phyloP scores from a whole-genome alignment of 2,113 vertebrate species.

The Actinemys pallida region DNA sequence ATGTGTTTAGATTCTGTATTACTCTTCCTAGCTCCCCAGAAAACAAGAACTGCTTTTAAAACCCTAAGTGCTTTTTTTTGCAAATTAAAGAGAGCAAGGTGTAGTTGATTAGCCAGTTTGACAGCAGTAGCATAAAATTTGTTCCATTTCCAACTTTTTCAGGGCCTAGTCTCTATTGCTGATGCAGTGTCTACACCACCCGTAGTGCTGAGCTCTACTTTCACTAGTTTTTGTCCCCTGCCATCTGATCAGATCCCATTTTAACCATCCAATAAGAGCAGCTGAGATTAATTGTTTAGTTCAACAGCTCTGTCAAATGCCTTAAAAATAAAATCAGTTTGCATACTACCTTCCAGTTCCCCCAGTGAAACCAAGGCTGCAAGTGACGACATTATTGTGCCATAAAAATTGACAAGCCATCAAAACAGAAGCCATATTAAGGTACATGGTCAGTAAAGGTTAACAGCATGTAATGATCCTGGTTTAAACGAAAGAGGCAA shows the following conservation, averaged over 20 bases:
- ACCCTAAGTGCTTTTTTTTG: neutral
- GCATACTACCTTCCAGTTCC: neutral
- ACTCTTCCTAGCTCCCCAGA: neutral
- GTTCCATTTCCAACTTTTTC: conserved; percentile 13
- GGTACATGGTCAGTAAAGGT: neutral
- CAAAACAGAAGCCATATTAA: conserved; percentile 29
- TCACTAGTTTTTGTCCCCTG: neutral
- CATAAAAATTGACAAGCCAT: conserved; percentile 38
- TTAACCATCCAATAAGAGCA: conserved; percentile 9
- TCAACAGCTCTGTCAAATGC: conserved; percentile 7
- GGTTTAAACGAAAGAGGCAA: neutral
- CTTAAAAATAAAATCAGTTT: neutral
- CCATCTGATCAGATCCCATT: neutral
- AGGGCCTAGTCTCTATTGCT: neutral
- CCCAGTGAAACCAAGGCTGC: neutral
- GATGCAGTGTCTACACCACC: neutral
- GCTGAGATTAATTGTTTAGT: conserved; percentile 19
- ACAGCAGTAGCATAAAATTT: neutral
- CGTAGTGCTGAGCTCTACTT: neutral
- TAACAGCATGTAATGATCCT: conserved; percentile 9
- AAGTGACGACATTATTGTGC: conserved; percentile 37
- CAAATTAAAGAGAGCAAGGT: neutral
- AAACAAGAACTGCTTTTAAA: neutral
- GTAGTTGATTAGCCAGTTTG: neutral
- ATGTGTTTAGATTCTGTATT: neutral